Percentiles rank a stretch among this genome's conserved stretches.
phyloP scores from a whole-genome alignment of 2,797 vertebrate genomes.

The Pteronotus mesoamericanus region DNA sequence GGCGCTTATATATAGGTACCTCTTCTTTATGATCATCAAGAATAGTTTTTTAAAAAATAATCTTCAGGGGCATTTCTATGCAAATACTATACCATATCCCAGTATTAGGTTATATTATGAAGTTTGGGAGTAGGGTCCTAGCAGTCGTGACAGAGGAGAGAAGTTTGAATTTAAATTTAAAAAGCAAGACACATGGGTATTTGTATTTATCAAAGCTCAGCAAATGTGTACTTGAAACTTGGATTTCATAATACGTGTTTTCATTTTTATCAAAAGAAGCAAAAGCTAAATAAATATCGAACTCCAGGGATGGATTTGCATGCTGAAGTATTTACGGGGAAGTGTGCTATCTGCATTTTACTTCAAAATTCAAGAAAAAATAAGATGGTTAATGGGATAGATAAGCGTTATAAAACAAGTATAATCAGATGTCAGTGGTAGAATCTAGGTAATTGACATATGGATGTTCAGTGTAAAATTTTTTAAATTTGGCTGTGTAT shows the following conservation, averaged over 20 bases:
- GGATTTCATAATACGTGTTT: neutral
- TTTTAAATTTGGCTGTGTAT: neutral
- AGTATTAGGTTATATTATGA: neutral
- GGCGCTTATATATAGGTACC: neutral
- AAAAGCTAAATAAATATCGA: slow-evolving; percentile 7
- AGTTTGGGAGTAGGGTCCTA: neutral
- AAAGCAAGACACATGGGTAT: neutral
- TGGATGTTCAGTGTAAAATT: neutral
- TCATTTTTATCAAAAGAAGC: slow-evolving; percentile 10
- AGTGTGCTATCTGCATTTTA: neutral
- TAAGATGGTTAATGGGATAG: neutral
- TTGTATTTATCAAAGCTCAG: slow-evolving; percentile 18
- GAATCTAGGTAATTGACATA: neutral
- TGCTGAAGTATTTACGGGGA: neutral
- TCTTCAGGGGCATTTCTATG: neutral
- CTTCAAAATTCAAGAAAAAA: slow-evolving; percentile 34
- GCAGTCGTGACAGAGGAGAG: slow-evolving; percentile 21
- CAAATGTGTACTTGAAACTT: slow-evolving; percentile 16
- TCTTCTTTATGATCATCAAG: slow-evolving; percentile 1
- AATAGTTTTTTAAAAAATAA: neutral
- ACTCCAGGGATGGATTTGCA: neutral
- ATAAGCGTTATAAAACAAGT: neutral
- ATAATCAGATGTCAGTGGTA: neutral
- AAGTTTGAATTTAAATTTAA: slow-evolving; percentile 45
- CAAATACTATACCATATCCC: neutral